Evolutionary conservation across 2,113 vertebrate species (phyloP).

Genomic region (Phocoena phocoena): DNA sequence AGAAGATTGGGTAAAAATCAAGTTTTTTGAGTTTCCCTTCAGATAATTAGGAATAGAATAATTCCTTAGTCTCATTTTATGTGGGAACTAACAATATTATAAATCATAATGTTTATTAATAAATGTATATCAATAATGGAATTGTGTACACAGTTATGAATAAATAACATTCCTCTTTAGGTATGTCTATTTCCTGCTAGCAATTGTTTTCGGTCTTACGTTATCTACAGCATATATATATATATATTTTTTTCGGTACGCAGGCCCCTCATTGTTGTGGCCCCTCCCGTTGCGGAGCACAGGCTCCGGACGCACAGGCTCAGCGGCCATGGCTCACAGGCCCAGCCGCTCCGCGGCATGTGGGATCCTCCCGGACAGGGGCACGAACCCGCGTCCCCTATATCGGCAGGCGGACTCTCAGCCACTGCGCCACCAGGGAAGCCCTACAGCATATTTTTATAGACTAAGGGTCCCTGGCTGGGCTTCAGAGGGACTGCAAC

Average conservation of each 20-base stretch:
- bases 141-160: not conserved
- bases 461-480: accelerated
- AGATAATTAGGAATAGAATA: not conserved
- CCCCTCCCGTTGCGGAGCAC: too few relatives aligned
- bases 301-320: too few relatives aligned
- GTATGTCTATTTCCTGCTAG: not conserved
- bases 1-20: not conserved
- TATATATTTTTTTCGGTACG: too few relatives aligned
- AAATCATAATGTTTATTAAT: not conserved
- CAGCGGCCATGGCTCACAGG: too few relatives aligned
- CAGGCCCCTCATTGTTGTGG: too few relatives aligned
- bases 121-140: not conserved
- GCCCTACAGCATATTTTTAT: not conserved
- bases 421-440: too few relatives aligned
- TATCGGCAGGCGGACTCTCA: too few relatives aligned
- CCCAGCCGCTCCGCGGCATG: too few relatives aligned
- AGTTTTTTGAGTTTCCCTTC: not conserved
- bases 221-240: too few relatives aligned
- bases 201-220: not conserved
- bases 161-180: not conserved
- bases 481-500: not conserved
- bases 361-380: too few relatives aligned
- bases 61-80: not conserved
- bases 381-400: too few relatives aligned
- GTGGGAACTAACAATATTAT: not conserved